These are phyloP conservation scores for Drosophila lacicola DNA, from an alignment of 2,888 invertebrate species.

Conservation along the genomic window DNA sequence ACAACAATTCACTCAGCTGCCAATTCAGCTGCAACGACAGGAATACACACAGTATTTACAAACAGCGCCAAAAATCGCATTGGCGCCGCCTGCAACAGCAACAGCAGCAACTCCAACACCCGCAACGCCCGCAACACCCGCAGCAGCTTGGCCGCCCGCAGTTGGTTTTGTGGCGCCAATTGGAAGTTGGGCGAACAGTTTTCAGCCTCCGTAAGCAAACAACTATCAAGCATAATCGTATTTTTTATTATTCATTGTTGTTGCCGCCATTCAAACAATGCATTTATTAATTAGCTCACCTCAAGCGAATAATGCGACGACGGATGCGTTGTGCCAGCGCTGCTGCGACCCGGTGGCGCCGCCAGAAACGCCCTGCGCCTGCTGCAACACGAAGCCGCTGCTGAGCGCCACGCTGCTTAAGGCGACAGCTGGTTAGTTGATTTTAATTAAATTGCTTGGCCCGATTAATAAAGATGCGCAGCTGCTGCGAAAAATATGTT, in stretches of 20 bases:
- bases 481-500: slow-evolving; percentile 41
- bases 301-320: slow-evolving; percentile 33
- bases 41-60: slow-evolving; percentile 35
- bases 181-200: slow-evolving; percentile 20
- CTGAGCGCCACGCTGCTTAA: slow-evolving; percentile 61
- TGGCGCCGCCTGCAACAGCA: slow-evolving; percentile 43
- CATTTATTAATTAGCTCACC: slow-evolving; percentile 72
- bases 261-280: slow-evolving; percentile 53
- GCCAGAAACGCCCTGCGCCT: slow-evolving; percentile 32
- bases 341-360: slow-evolving; percentile 51
- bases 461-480: slow-evolving; percentile 55
- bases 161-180: slow-evolving; percentile 28
- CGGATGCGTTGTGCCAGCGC: slow-evolving; percentile 42
- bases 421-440: slow-evolving; percentile 63
- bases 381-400: slow-evolving; percentile 58
- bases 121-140: slow-evolving; percentile 2
- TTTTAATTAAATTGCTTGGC: slow-evolving; percentile 65
- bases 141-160: slow-evolving; percentile 10
- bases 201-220: slow-evolving; percentile 62
- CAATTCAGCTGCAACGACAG: slow-evolving; percentile 17
- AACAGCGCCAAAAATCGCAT: slow-evolving; percentile 44
- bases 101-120: slow-evolving; percentile 20
- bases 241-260: slow-evolving; percentile 14
- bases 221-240: slow-evolving; percentile 49
- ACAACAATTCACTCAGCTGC: slow-evolving; percentile 25